Percentiles rank a stretch among this genome's conserved stretches.
Evolutionary conservation across 2,888 invertebrate genomes (phyloP).

Genomic region (Trisateles emortualis): DNA sequence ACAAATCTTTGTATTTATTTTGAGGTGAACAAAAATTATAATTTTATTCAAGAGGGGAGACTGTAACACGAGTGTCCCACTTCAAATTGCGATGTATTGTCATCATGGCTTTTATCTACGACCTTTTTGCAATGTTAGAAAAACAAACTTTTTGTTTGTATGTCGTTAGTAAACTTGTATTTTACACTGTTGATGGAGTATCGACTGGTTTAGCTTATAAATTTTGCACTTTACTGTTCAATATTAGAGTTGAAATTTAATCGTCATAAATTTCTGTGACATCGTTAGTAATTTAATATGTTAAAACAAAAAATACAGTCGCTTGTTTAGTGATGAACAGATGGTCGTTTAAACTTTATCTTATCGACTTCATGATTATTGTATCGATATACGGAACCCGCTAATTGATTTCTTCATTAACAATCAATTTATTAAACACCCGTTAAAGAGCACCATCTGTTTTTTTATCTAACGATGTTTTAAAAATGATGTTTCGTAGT

Average conservation of each 20-base stretch:
- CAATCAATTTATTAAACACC: constrained; percentile 47
- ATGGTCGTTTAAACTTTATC: constrained; percentile 56
- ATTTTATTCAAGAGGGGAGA: constrained; percentile 54
- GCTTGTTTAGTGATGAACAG: constrained; percentile 49
- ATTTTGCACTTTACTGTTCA: constrained; percentile 27
- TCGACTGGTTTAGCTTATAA: constrained; percentile 12
- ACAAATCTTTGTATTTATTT: constrained; percentile 37
- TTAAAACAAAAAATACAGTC: constrained; percentile 46
- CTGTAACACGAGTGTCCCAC: constrained; percentile 65
- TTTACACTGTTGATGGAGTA: constrained; percentile 39
- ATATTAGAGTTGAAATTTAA: constrained; percentile 14
- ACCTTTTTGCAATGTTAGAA: constrained; percentile 63
- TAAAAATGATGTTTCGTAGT: constrained; percentile 7
- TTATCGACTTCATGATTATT: constrained; percentile 60
- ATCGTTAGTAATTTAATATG: constrained; percentile 56
- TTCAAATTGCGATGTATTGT: constrained; percentile 67
- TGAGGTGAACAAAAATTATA: constrained; percentile 31
- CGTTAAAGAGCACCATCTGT: constrained; percentile 36
- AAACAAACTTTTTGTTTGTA: constrained; percentile 69
- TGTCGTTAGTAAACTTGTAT: constrained; percentile 60
- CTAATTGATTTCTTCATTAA: constrained; percentile 65
- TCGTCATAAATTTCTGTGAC: constrained; percentile 1
- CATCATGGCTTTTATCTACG: constrained; percentile 53
- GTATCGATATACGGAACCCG: constrained; percentile 52
- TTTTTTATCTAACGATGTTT: constrained; percentile 26